Evolutionary conservation across 2,888 invertebrate species (phyloP).

Genomic region (Chrysolina haemoptera): DNA sequence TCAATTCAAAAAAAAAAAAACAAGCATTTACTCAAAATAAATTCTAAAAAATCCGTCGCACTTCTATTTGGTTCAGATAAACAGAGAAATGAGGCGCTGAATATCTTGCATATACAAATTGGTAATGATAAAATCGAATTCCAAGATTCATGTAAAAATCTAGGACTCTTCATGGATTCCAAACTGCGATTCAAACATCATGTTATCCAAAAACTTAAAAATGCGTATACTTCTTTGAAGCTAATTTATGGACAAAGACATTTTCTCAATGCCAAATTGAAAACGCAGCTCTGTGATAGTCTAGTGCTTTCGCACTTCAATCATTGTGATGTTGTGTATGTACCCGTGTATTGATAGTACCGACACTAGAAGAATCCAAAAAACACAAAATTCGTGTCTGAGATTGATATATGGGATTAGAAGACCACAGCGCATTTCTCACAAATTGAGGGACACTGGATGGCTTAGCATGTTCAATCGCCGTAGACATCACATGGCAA

Average conservation of each 20-base stretch:
- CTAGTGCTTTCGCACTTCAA: constrained; percentile 15
- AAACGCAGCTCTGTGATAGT: not conserved
- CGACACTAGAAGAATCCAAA: not conserved
- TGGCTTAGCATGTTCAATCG: not conserved
- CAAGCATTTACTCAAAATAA: too few relatives aligned
- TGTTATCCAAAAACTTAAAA: constrained; percentile 8
- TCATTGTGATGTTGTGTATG: not conserved
- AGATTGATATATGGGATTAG: constrained; percentile 12
- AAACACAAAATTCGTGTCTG: constrained; percentile 4
- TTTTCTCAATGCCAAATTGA: constrained; percentile 4
- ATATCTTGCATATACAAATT: constrained; percentile 12
- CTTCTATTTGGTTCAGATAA: too few relatives aligned
- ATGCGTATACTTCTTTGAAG: constrained; percentile 7
- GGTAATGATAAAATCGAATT: constrained; percentile 3
- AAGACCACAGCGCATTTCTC: constrained; percentile 15
- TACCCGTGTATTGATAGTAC: too few relatives aligned
- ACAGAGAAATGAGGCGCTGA: constrained; percentile 6
- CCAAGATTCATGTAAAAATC: not conserved
- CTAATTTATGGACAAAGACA: constrained; percentile 4
- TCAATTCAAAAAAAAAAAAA: too few relatives aligned
- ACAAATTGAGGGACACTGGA: constrained; percentile 8
- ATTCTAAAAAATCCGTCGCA: too few relatives aligned
- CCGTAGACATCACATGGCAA: too few relatives aligned
- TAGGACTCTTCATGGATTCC: constrained; percentile 7
- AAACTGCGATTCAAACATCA: not conserved